Percentiles rank a stretch among this genome's conserved stretches.
Evolutionary conservation across 2,888 invertebrate genomes (phyloP).

Genomic region (Dorcus hopei): DNA sequence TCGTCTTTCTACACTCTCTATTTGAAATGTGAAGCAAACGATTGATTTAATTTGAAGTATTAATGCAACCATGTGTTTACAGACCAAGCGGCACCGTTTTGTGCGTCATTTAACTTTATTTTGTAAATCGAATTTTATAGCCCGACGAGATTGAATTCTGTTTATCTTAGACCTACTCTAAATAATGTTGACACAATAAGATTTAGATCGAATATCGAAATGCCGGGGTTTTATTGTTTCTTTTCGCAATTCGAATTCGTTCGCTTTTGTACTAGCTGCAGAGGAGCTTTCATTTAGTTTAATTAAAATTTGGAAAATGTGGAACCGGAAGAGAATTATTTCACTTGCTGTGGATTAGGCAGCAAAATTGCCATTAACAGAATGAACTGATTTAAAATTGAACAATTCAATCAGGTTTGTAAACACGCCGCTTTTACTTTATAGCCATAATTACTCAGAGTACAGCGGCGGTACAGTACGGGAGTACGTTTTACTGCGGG

Average conservation of each 20-base stretch:
- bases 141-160: conserved; percentile 20
- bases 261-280: too few species aligned
- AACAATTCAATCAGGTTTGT: conserved; percentile 7
- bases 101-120: conserved; percentile 15
- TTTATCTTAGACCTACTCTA: conserved; percentile 12
- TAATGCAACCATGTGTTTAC: conserved; percentile 9
- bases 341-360: too few species aligned
- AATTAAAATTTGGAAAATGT: too few species aligned
- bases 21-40: neutral
- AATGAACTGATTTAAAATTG: conserved; percentile 4
- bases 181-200: neutral
- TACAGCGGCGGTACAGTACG: conserved; percentile 17
- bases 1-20: neutral
- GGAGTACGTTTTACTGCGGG: conserved; percentile 26
- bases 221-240: neutral
- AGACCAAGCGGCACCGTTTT: conserved; percentile 13
- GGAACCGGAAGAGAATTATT: too few species aligned
- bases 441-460: conserved; percentile 7
- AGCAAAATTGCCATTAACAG: neutral
- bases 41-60: neutral
- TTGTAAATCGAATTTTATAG: conserved; percentile 20
- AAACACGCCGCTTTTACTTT: conserved; percentile 6
- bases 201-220: neutral
- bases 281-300: too few species aligned
- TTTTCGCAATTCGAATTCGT: too few species aligned